These are phyloP conservation scores for Parnassius orleans DNA, from an alignment of 2,888 invertebrate genomes.

Conservation along the genomic window DNA sequence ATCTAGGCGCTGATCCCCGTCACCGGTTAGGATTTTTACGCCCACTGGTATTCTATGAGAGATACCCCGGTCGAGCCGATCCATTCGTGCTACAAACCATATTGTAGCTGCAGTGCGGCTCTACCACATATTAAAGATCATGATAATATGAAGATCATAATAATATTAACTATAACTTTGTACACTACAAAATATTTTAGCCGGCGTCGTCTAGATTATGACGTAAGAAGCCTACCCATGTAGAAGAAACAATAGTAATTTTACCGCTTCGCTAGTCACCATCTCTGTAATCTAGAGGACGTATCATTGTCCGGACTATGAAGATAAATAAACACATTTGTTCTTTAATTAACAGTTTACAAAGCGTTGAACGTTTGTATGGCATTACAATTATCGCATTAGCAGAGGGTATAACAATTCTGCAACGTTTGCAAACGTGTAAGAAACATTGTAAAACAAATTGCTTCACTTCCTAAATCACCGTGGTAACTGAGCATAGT, in stretches of 20 bases:
- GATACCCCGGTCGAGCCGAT: too few relatives aligned
- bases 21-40: too few relatives aligned
- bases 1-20: too few relatives aligned
- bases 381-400: slow-evolving; percentile 15
- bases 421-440: not conserved
- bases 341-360: slow-evolving; percentile 17
- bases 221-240: too few relatives aligned
- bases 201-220: not conserved
- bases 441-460: not conserved
- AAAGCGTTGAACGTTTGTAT: slow-evolving; percentile 11
- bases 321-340: slow-evolving; percentile 17
- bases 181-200: too few relatives aligned
- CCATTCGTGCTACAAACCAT: too few relatives aligned
- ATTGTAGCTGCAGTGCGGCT: too few relatives aligned
- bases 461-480: not conserved
- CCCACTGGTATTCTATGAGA: too few relatives aligned
- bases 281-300: not conserved
- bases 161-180: too few relatives aligned
- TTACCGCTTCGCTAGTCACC: slow-evolving; percentile 9
- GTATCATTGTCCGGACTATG: slow-evolving; percentile 6
- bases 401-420: slow-evolving; percentile 11
- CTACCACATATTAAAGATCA: too few relatives aligned
- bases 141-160: too few relatives aligned
- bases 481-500: too few relatives aligned
- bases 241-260: slow-evolving; percentile 1